A percentile compares a stretch with the other conserved stretches of the same genome.
These are phyloP conservation scores for Lepus americanus DNA, from an alignment of 2,113 vertebrate genomes.

Conservation along the genomic window DNA sequence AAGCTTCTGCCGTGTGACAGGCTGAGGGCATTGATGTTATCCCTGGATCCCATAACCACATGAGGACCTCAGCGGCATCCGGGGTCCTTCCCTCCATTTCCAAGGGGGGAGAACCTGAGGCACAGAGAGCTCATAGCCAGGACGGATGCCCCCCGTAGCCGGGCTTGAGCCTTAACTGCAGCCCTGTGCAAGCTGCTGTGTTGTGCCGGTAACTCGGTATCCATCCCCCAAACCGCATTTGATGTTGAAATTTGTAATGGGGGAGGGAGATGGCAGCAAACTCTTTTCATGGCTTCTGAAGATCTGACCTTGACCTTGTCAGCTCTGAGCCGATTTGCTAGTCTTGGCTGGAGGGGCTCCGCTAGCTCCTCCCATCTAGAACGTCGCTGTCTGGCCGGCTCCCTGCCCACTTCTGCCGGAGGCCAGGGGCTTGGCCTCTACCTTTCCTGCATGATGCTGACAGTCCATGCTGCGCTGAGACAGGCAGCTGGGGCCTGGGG, in stretches of 20 bases:
- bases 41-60: neutral
- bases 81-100: neutral
- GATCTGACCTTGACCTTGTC: neutral
- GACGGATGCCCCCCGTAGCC: neutral
- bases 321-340: slow-evolving; percentile 13
- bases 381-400: neutral
- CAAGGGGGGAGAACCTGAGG: neutral
- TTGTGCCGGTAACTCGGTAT: neutral
- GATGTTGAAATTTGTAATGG: slow-evolving; percentile 39
- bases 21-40: neutral
- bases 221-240: neutral
- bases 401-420: too few relatives aligned
- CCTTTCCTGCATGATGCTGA: neutral
- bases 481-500: neutral
- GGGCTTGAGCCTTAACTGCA: neutral
- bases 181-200: neutral
- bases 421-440: too few relatives aligned
- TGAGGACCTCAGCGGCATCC: too few relatives aligned
- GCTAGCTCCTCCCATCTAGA: neutral
- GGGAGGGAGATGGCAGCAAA: too few relatives aligned
- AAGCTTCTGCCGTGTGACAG: neutral
- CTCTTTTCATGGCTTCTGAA: neutral
- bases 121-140: neutral
- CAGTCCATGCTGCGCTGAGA: neutral
- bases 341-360: neutral